Evolutionary conservation across 2,113 vertebrate species (phyloP), one percentile per base, ranked within the genome.

Genomic region (Mustela nigripes): DNA sequence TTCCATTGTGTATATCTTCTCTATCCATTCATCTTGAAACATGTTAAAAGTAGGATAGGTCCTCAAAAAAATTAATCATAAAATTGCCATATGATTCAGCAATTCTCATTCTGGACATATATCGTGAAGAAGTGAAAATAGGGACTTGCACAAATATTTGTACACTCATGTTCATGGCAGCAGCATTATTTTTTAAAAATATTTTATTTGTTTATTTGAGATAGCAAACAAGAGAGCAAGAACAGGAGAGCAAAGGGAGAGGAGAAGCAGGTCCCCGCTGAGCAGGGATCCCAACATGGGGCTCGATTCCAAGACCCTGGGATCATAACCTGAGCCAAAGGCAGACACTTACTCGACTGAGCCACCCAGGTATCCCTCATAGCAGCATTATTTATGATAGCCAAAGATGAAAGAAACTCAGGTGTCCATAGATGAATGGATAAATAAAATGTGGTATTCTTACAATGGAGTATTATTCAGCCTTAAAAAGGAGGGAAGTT

Each of bases 401-500:
- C 48, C 65, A 85, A 60, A 71, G 45, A 8, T 39, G 7, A 69
- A 58, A 94, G 65, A 89, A 89, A 92, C 45, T 53, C 18, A 15
- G 53, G 19, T 79, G 28, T 85, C 39, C 28, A 60, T 60, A 83
- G 65, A 62, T 58, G 63, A 91, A 67, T 80, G 69, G 73, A 28
- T 53, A 93, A 79, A 22, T 39, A 84, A 88, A 67, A 28, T 92
- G 28, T 90, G 28, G 28, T 71, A 19, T 26, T 12, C 69, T 24
- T 69, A 21, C 3, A 36, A 5, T 36, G 33, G 63, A 36, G 62
- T 89, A 91, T 60, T 93, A 71, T 73, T 73, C 63, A 93, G 18
- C 79, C 89, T 78, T 92, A 56, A 95, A 73, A 92, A 80, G 62
- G 56, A 83, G 83, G 42, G 36, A 50, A 81, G 81, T 56, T 60